Conservation (phyloP, 2,888 invertebrate genomes). For the Chrysotoxum bicinctum region DNA sequence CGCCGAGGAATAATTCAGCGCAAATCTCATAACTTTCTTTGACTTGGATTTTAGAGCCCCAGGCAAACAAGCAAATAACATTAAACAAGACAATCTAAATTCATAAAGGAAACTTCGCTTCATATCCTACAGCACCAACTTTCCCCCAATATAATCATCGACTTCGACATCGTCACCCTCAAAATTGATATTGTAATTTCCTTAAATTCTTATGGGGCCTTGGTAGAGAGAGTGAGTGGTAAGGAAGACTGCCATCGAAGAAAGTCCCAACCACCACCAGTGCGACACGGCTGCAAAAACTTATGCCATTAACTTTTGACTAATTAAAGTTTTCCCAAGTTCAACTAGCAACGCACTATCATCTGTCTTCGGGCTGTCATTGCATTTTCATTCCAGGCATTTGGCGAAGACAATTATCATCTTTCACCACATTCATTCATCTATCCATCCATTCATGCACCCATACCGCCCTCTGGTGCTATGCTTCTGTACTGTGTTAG, state of each 20-base stretch:
- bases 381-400: slow-evolving; percentile 17
- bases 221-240: not conserved
- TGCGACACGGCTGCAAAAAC: slow-evolving; percentile 29
- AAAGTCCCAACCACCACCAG: not conserved
- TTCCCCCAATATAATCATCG: not conserved
- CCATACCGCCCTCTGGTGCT: not conserved
- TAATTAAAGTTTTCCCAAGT: slow-evolving; percentile 67
- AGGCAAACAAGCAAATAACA: slow-evolving; percentile 54
- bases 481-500: not conserved
- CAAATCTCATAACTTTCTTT: slow-evolving; percentile 37
- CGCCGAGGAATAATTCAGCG: slow-evolving; percentile 30
- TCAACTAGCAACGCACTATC: slow-evolving; percentile 48
- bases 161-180: not conserved
- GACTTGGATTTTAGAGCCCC: slow-evolving; percentile 18
- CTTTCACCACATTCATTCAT: slow-evolving; percentile 22
- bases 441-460: not conserved
- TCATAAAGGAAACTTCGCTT: slow-evolving; percentile 54
- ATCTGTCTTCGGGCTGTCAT: slow-evolving; percentile 47
- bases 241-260: not conserved
- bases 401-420: slow-evolving; percentile 49
- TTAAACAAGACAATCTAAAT: slow-evolving; percentile 68
- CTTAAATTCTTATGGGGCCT: slow-evolving; percentile 38
- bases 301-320: slow-evolving; percentile 66
- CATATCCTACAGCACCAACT: not conserved
- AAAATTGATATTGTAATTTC: slow-evolving; percentile 52